Percentiles rank a stretch among this genome's conserved stretches.
Conservation (phyloP, 2,113 vertebrate species). For the Oncorhynchus kisutch region DNA sequence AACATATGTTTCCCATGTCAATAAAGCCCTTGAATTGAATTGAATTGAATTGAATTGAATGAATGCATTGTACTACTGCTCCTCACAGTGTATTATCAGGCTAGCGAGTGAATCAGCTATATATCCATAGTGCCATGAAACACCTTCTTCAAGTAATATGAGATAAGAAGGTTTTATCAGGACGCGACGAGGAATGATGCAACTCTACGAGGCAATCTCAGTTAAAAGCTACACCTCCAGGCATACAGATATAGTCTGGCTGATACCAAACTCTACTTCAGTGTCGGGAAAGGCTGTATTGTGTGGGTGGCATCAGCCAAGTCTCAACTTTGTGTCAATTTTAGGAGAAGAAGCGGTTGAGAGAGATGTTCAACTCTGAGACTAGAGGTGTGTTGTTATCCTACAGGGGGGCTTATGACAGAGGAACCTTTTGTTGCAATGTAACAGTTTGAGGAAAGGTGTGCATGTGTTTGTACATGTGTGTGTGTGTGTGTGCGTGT, state of each 20-base stretch:
- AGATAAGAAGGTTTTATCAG: conserved; percentile 27
- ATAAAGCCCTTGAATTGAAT: too few relatives aligned
- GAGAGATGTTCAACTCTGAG: too few relatives aligned
- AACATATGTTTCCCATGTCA: too few relatives aligned
- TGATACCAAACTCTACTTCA: too few relatives aligned
- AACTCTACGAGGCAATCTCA: conserved; percentile 11
- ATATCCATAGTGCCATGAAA: conserved; percentile 20
- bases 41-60: not conserved
- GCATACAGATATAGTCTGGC: not conserved
- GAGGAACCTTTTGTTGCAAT: not conserved
- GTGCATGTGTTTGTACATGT: not conserved
- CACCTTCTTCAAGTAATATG: conserved; percentile 11
- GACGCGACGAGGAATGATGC: conserved; percentile 9
- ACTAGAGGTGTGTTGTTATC: too few relatives aligned
- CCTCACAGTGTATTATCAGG: not conserved
- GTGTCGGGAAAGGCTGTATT: too few relatives aligned
- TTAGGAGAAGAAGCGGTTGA: too few relatives aligned
- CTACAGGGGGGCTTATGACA: too few relatives aligned
- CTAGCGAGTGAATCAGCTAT: not conserved
- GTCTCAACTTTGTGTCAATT: too few relatives aligned
- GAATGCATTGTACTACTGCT: conserved; percentile 5
- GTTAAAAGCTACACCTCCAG: not conserved
- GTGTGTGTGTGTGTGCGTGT: not conserved
- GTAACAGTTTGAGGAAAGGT: not conserved
- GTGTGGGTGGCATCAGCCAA: too few relatives aligned